Conservation (phyloP, 2,797 vertebrate species). For the Melanotaenia maccullochi region DNA sequence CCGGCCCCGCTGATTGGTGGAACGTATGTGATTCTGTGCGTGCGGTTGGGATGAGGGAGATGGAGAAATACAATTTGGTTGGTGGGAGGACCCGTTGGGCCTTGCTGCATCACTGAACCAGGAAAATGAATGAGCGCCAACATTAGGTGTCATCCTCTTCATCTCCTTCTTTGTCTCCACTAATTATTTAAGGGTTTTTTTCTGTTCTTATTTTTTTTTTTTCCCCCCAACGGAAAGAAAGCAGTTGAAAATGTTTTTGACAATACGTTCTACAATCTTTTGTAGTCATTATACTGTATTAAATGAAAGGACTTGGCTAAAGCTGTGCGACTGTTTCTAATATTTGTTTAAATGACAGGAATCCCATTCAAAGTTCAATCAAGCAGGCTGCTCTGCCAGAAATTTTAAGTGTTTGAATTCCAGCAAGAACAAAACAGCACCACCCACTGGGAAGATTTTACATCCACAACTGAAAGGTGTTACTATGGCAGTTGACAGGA, state of each 20-base stretch:
- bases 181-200: conserved; percentile 30
- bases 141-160: conserved; percentile 60
- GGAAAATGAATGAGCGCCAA: conserved; percentile 72
- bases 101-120: conserved; percentile 78
- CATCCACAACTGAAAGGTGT: conserved; percentile 41
- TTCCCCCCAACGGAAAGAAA: conserved; percentile 1
- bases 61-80: conserved; percentile 69
- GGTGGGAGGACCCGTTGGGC: conserved; percentile 72
- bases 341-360: conserved; percentile 40
- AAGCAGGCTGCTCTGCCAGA: conserved; percentile 45
- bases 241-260: conserved; percentile 21
- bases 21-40: conserved; percentile 58
- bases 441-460: conserved; percentile 62
- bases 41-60: conserved; percentile 66
- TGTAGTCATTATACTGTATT: conserved; percentile 9
- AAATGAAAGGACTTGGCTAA: conserved; percentile 31
- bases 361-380: conserved; percentile 53
- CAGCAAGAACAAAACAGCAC: conserved; percentile 66
- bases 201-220: conserved; percentile 21
- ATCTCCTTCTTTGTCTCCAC: conserved; percentile 29
- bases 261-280: conserved; percentile 18
- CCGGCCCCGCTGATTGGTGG: conserved; percentile 71
- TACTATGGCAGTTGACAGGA: conserved; percentile 30
- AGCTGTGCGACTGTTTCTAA: conserved; percentile 26
- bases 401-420: conserved; percentile 32